A percentile compares a stretch with the other conserved stretches of the same genome.
Evolutionary conservation across 2,888 invertebrate genomes (phyloP).

Genomic region (Ectropis crepuscularia): DNA sequence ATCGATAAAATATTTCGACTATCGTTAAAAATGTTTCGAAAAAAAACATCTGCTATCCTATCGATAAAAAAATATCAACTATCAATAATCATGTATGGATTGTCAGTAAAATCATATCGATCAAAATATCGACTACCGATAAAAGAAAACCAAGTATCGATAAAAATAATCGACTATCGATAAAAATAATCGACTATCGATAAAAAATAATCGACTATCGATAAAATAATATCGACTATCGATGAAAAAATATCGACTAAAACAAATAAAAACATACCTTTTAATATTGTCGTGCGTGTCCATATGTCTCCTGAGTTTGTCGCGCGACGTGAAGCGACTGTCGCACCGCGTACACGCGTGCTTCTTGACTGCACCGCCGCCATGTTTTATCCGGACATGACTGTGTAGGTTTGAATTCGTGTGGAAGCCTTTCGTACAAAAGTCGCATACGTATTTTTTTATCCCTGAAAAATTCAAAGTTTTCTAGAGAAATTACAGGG

Average conservation of each 20-base stretch:
- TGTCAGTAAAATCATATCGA: too few relatives aligned
- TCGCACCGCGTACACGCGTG: conserved; percentile 56
- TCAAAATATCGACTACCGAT: neutral
- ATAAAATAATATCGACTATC: neutral
- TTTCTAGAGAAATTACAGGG: neutral
- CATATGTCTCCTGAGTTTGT: conserved; percentile 58
- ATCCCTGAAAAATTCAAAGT: conserved; percentile 46
- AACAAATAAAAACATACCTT: conserved; percentile 45
- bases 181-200: neutral
- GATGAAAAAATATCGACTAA: neutral
- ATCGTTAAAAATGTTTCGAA: neutral
- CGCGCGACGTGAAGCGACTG: conserved; percentile 51
- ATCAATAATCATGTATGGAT: neutral
- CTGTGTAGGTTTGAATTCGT: conserved; percentile 58
- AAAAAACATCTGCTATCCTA: too few relatives aligned
- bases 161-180: neutral
- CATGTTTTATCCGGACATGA: conserved; percentile 59
- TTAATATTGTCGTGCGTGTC: conserved; percentile 66
- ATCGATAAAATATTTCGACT: neutral
- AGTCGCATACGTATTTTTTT: conserved; percentile 62
- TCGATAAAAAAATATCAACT: neutral
- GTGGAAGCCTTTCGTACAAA: conserved; percentile 54
- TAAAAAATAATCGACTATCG: neutral
- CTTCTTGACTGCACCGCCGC: conserved; percentile 37
- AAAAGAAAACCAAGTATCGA: too few relatives aligned